A percentile compares a stretch with the other conserved stretches of the same genome.
Evolutionary conservation across 2,888 invertebrate genomes (phyloP).

Genomic region (Cerceris rybyensis): DNA sequence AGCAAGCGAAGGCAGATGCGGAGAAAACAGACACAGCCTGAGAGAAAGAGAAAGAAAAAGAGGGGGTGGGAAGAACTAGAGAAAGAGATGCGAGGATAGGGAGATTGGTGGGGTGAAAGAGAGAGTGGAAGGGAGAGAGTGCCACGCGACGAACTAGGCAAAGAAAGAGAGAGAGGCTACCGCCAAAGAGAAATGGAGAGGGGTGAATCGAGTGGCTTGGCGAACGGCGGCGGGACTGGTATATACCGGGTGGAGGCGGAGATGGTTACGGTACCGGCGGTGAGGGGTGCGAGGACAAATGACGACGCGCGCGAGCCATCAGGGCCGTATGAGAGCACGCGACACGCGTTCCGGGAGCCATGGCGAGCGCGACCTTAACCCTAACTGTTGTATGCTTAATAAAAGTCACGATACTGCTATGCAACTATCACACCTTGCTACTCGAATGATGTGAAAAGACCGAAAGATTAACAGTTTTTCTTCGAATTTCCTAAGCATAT

Average conservation of each 20-base stretch:
- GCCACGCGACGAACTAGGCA: slow-evolving; percentile 50
- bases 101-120: slow-evolving; percentile 15
- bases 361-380: slow-evolving; percentile 42
- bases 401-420: slow-evolving; percentile 7
- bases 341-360: slow-evolving; percentile 55
- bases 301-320: slow-evolving; percentile 67
- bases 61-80: slow-evolving; percentile 5
- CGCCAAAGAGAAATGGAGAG: slow-evolving; percentile 34
- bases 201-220: slow-evolving; percentile 53
- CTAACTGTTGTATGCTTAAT: slow-evolving; percentile 21
- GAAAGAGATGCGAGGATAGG: not conserved
- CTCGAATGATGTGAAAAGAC: not conserved
- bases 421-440: not conserved
- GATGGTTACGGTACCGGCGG: slow-evolving; percentile 11
- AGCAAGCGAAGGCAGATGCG: slow-evolving; percentile 27
- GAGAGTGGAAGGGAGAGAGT: slow-evolving; percentile 55
- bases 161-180: slow-evolving; percentile 46
- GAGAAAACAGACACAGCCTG: slow-evolving; percentile 24
- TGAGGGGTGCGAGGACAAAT: slow-evolving; percentile 61
- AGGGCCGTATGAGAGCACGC: slow-evolving; percentile 68
- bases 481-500: too few species aligned
- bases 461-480: too few species aligned
- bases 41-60: slow-evolving; percentile 18
- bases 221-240: slow-evolving; percentile 28
- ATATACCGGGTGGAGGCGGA: slow-evolving; percentile 20